phyloP scores from a whole-genome alignment of 2,797 vertebrate genomes.

The Channallabes apus region DNA sequence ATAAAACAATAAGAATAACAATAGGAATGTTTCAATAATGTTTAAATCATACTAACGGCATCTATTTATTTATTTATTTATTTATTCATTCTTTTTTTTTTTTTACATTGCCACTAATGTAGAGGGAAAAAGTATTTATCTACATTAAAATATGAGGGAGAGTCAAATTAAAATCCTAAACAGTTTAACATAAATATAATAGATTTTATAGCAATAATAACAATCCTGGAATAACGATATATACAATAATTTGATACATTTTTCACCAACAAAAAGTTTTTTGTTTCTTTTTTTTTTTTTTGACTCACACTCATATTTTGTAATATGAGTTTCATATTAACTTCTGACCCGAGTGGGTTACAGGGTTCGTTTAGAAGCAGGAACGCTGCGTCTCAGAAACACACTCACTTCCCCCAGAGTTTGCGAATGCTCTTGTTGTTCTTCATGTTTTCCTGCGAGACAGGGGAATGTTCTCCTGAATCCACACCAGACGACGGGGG shows the following conservation, averaged over 20 bases:
- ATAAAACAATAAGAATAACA: too few species aligned
- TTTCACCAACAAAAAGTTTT: background rate
- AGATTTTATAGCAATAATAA: background rate
- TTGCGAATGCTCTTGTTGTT: constrained; percentile 92
- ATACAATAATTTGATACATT: background rate
- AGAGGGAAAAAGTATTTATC: background rate
- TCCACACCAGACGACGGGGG: constrained; percentile 78
- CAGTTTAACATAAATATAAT: background rate
- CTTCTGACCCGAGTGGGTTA: background rate
- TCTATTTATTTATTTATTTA: background rate
- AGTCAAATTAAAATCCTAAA: background rate
- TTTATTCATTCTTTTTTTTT: background rate
- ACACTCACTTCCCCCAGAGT: constrained; percentile 96
- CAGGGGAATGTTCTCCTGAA: constrained; percentile 76
- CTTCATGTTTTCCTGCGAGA: constrained; percentile 87
- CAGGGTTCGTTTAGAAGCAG: background rate
- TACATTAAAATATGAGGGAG: background rate
- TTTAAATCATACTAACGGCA: background rate
- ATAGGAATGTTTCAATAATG: too few species aligned
- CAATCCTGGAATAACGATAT: background rate
- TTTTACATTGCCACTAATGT: background rate
- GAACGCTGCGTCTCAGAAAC: background rate
- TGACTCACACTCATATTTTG: background rate
- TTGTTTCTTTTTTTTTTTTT: background rate
- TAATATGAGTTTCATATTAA: too few species aligned